Conservation (phyloP, 2,888 invertebrate genomes). For the Nymphalis c-album region DNA sequence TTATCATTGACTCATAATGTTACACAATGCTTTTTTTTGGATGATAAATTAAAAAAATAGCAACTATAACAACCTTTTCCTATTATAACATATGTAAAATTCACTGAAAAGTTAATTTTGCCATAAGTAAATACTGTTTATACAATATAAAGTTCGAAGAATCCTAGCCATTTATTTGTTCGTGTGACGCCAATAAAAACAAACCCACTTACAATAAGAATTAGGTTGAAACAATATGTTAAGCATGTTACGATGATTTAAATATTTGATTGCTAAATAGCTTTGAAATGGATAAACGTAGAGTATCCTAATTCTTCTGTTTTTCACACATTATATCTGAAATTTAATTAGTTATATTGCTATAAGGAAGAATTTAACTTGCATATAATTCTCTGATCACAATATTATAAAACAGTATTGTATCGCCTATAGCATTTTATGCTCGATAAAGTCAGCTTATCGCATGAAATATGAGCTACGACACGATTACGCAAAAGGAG, state of each 20-base stretch:
- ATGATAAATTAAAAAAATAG: not conserved
- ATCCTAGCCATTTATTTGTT: not conserved
- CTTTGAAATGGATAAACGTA: constrained; percentile 11
- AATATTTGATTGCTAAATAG: constrained; percentile 11
- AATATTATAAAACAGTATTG: not conserved
- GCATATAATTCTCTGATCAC: not conserved
- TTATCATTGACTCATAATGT: not conserved
- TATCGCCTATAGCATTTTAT: not conserved
- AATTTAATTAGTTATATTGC: not conserved
- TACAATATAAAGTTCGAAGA: not conserved
- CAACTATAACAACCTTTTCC: not conserved
- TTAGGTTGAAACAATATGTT: constrained; percentile 20
- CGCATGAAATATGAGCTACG: constrained; percentile 12
- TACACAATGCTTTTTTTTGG: not conserved
- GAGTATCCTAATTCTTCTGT: not conserved
- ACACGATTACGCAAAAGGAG: constrained; percentile 13
- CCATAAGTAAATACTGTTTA: not conserved
- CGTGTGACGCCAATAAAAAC: not conserved
- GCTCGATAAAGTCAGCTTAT: constrained; percentile 8
- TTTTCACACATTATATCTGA: not conserved
- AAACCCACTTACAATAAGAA: not conserved
- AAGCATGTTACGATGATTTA: constrained; percentile 7
- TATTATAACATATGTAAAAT: not conserved
- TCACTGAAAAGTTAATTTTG: not conserved
- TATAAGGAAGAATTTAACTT: not conserved